A percentile compares a stretch with the other conserved stretches of the same genome.
Conservation (phyloP, 2,888 invertebrate species). For the Tyria jacobaeae region DNA sequence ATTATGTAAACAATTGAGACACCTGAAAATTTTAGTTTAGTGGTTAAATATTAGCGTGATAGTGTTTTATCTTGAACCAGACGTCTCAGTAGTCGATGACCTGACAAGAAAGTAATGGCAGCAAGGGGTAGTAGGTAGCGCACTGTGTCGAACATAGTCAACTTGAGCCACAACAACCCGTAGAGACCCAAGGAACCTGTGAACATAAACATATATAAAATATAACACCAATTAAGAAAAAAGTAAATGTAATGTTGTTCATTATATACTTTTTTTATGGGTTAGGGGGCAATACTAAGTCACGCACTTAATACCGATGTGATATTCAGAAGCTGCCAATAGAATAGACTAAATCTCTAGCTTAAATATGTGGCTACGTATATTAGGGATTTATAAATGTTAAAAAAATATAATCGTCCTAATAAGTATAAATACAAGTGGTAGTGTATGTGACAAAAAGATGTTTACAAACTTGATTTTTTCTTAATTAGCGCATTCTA, state of each 20-base stretch:
- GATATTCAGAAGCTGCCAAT: background rate
- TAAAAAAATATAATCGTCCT: no score
- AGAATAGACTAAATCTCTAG: background rate
- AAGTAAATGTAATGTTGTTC: no score
- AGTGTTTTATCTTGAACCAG: constrained; percentile 85
- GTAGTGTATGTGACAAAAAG: no score
- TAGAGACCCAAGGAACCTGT: constrained; percentile 95
- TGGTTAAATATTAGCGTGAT: constrained; percentile 29
- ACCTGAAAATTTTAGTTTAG: background rate
- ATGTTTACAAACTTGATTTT: no score
- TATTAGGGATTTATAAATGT: no score
- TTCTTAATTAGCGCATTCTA: no score
- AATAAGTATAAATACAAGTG: no score
- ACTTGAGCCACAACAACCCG: constrained; percentile 95
- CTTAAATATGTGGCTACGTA: no score
- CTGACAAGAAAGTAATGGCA: constrained; percentile 96
- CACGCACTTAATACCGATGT: no score
- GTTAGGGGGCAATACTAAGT: no score
- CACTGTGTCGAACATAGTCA: constrained; percentile 98
- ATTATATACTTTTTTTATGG: no score
- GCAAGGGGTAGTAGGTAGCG: constrained; percentile 95
- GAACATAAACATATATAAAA: background rate
- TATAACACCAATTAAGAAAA: no score
- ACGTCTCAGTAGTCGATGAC: constrained; percentile 95
- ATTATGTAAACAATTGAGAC: background rate